Percentiles rank a stretch among this genome's conserved stretches.
phyloP scores from a whole-genome alignment of 2,888 invertebrate genomes.

The Oligia fasciuncula region DNA sequence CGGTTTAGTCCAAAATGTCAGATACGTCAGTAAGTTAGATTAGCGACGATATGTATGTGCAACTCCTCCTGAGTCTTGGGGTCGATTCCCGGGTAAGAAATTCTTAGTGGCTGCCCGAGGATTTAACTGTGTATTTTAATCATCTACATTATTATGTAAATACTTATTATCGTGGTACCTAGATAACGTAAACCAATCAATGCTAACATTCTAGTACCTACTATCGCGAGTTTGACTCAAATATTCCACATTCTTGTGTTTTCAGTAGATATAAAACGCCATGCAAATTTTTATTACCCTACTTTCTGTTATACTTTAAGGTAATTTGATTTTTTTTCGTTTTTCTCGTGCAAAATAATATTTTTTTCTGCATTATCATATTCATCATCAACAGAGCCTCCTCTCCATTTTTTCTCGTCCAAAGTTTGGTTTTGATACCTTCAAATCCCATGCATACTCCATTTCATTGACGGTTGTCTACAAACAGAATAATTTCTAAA shows the following conservation, averaged over 20 bases:
- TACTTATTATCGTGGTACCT: background rate
- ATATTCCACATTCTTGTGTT: constrained; percentile 23
- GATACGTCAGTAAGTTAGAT: no score
- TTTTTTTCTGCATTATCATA: no score
- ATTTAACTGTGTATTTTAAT: background rate
- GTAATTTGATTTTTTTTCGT: background rate
- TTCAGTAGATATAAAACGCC: constrained; percentile 18
- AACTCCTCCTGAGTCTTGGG: no score
- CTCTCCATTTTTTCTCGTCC: background rate
- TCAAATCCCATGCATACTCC: background rate
- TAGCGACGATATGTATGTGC: background rate
- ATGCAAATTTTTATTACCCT: background rate
- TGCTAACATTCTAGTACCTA: constrained; percentile 13
- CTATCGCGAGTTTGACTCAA: constrained; percentile 25
- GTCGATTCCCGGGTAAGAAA: background rate
- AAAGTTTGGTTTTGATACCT: background rate
- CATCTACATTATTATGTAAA: constrained; percentile 29
- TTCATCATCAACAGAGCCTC: background rate
- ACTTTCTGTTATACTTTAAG: background rate
- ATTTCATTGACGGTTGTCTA: no score
- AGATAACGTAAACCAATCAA: constrained; percentile 33
- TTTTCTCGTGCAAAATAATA: background rate
- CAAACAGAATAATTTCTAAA: background rate
- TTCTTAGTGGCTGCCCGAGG: no score
- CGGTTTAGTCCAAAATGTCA: no score